Base-by-base conservation (phyloP, 2,888 invertebrate genomes). In the Maniola hyperantus region DNA sequence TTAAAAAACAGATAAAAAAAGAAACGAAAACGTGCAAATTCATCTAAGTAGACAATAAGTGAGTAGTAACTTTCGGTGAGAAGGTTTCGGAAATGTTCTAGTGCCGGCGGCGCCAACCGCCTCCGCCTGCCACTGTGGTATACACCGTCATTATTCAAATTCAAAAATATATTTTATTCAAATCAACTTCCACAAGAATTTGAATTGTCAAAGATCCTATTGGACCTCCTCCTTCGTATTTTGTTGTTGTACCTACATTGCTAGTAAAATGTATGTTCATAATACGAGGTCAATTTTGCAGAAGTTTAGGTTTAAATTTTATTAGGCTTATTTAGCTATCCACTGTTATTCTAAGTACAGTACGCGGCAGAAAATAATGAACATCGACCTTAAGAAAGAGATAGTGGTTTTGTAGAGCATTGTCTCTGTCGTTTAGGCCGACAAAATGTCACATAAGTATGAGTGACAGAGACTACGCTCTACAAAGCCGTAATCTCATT, bases 161-260 rank as follows among this genome's bases (percentile, higher is more conserved):
- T 36, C 39, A 20, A 11, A n/a, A 18, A 55, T 48, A 18, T 39
- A 55, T 18, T 55, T 39, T 55, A 39, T 36, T 55, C 18, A 36
- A 55, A 55, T 55, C 39, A 39, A 55, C 39, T 20, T 55, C 39
- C 11, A 39, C 55, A 20, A 39, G 39, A 54, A 10, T 55, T 18
- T 55, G 39, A 55, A 55, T 55, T 55, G 34, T 54, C 34, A 54
- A 54, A 54, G 15, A 54, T 36, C 54, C 34, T 54, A 34, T 54
- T 34, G 54, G 34, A 26, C 13, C n/a, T 6, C n/a, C 53, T 34
- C n/a, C 5, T 15, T 54, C 2, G 34, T 34, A n/a, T 34, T 11
- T 34, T 44, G n/a, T n/a, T n/a, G 5, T 39, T 10, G 8, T 10
- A 8, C 10, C 39, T 39, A 34, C 10, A 39, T 2, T 39, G 39